Evolutionary conservation across 2,888 invertebrate species (phyloP).

Genomic region (Dusona sp.): DNA sequence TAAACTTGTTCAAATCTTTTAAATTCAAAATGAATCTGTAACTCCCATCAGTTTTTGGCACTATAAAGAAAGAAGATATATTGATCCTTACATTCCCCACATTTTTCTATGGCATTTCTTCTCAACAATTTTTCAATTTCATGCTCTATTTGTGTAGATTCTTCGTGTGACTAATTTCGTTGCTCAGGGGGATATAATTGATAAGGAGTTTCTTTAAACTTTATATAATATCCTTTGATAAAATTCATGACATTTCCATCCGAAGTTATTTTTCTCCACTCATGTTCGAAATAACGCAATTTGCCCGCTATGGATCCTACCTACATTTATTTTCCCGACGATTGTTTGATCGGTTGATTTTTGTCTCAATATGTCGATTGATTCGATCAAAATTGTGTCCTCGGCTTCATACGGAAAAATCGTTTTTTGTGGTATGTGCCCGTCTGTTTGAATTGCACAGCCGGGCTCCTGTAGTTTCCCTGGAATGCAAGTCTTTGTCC

Average conservation of each 20-base stretch:
- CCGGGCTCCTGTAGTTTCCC: constrained; percentile 65
- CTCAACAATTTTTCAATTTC: constrained; percentile 42
- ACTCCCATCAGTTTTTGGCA: constrained; percentile 58
- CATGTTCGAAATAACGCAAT: not conserved
- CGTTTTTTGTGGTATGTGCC: constrained; percentile 32
- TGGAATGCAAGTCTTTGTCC: constrained; percentile 27
- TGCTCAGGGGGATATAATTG: not conserved
- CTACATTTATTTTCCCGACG: not conserved
- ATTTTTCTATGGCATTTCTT: constrained; percentile 52
- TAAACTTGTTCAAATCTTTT: constrained; percentile 44
- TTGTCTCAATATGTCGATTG: not conserved
- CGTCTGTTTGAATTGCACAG: constrained; percentile 58
- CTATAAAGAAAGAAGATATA: constrained; percentile 58
- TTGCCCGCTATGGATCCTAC: not conserved
- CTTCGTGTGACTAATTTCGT: not conserved
- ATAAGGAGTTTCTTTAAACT: not conserved
- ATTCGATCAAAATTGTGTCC: not conserved
- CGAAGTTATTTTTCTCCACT: not conserved
- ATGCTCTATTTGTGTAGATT: not conserved
- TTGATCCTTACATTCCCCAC: constrained; percentile 16
- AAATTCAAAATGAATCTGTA: constrained; percentile 68
- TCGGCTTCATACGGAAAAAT: not conserved
- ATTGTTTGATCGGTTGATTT: not conserved
- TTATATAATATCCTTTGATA: not conserved
- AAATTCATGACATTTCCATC: not conserved